Base-by-base conservation (phyloP, 2,888 invertebrate species). In the Pemphredon lugubris region DNA sequence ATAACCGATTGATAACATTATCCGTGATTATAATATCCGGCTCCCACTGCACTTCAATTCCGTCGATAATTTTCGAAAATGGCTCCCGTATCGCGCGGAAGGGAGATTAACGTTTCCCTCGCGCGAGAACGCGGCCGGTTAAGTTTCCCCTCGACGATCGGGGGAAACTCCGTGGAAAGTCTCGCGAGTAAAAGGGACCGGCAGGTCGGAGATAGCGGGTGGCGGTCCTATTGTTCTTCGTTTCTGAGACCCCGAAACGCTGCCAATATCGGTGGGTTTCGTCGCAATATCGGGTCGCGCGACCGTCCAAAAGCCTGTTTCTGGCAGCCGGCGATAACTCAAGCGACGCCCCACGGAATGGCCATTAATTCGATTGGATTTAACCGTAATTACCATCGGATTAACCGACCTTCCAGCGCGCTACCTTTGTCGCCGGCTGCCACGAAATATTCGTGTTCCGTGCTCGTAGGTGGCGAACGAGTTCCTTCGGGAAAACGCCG, bases 281-380 rank as follows among this genome's bases (percentile, higher is more conserved):
- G 67, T 40, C 59, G 60, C 66, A 45, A 79, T 82, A 81, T 71
- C 81, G 75, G 83, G 81, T 40, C 40, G 16, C 34, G 18, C 5
- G 18, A 18, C 5, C n/a, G 18, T 40, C 18, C 40, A 16, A 16
- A n/a, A n/a, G 4, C 4, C 18, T 16, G 84, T 75, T 67, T 61
- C 77, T 78, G 86, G 81, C 86, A 84, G 76, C 50, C 76, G 76
- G 77, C 77, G 84, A 86, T 86, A 86, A 84, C 82, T 85, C 83
- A 81, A 71, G 75, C 81, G 80, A 68, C 57, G 63, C 73, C 55
- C 50, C 20, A 13, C 18, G 47, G 14, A 66, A 55, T 26, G 42
- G 26, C 51, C 34, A 67, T 72, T 75, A 60, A 67, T 53, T 39
- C 57, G 63, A 79, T 79, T 47, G 67, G 60, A 77, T 75, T 79